Conservation (phyloP, 2,113 vertebrate genomes). For the Labeo rohita region DNA sequence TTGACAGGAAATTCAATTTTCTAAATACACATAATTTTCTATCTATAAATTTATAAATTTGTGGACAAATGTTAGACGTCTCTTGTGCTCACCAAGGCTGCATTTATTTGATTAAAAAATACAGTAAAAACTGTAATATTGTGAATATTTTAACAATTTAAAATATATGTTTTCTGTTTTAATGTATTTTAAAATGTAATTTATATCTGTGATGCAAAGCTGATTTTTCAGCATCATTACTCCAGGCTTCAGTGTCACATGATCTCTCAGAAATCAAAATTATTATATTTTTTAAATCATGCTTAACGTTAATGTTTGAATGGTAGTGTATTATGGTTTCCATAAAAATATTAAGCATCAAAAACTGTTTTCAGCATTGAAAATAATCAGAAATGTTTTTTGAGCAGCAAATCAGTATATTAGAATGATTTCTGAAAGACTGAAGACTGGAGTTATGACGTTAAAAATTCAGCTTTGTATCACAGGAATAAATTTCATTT, state of each 20-base stretch:
- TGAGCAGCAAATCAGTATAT: no score
- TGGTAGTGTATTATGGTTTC: no score
- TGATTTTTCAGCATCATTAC: background rate
- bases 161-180: background rate
- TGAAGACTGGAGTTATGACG: background rate
- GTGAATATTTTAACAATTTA: background rate
- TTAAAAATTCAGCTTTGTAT: background rate
- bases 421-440: no score
- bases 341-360: no score
- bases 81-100: background rate
- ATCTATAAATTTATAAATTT: background rate
- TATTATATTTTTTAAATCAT: no score
- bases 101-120: background rate
- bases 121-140: no score
- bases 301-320: no score
- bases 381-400: no score
- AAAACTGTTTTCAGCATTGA: background rate
- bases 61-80: background rate
- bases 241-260: background rate
- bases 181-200: background rate
- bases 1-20: constrained; percentile 2
- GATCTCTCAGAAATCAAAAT: background rate
- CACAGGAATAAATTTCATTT: background rate
- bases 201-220: background rate
- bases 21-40: background rate